phyloP scores from a whole-genome alignment of 1,140 invertebrate species.

The Drosophila rhopaloa region DNA sequence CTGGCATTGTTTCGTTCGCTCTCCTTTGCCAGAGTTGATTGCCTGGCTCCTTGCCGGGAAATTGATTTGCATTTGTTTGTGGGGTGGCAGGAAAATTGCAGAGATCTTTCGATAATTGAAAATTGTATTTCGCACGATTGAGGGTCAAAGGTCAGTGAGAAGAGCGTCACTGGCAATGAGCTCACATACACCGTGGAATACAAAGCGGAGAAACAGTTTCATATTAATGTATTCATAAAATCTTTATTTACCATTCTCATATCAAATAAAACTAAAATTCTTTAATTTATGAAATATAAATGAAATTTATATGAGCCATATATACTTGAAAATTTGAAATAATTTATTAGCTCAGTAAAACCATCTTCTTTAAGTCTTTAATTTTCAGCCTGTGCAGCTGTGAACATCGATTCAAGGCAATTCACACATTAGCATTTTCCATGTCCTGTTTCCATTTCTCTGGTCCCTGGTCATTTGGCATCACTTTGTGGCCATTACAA shows the following conservation, averaged over 20 bases:
- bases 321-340: no score
- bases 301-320: no score
- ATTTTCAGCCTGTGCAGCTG: neutral
- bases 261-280: no score
- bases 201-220: neutral
- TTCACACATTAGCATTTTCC: constrained; percentile 8
- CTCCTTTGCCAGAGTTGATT: constrained; percentile 27
- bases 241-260: no score
- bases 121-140: constrained; percentile 55
- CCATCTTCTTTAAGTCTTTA: no score
- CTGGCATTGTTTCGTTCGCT: constrained; percentile 61
- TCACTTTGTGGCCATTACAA: constrained; percentile 52
- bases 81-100: constrained; percentile 34
- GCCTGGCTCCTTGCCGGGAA: constrained; percentile 47
- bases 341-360: no score
- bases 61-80: constrained; percentile 61
- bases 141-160: constrained; percentile 22
- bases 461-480: constrained; percentile 35
- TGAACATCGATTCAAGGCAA: neutral
- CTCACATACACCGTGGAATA: neutral
- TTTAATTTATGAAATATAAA: no score
- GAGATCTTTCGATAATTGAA: constrained; percentile 69
- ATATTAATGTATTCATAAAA: neutral
- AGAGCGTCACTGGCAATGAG: constrained; percentile 10
- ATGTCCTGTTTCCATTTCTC: constrained; percentile 4